Evolutionary conservation across 2,797 vertebrate genomes (phyloP).

Genomic region (Gymnopithys bicolor): DNA sequence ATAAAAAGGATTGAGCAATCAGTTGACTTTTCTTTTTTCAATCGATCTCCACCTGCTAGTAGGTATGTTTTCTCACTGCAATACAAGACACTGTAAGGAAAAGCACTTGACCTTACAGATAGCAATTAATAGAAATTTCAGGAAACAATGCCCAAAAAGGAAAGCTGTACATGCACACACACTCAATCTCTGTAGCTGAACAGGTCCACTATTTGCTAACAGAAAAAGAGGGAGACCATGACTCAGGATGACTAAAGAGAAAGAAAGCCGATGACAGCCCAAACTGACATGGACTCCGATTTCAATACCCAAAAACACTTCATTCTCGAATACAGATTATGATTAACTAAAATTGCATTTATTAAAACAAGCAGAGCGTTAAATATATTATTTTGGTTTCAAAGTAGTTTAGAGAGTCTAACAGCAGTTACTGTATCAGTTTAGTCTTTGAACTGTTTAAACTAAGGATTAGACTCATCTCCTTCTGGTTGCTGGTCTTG

Average conservation of each 20-base stretch:
- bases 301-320: background rate
- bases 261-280: background rate
- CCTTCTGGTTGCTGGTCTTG: background rate
- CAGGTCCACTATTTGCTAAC: background rate
- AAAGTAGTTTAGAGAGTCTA: background rate
- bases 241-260: background rate
- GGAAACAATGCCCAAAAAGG: background rate
- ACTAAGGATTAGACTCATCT: background rate
- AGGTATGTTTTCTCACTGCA: fast-evolving
- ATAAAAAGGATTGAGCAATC: background rate
- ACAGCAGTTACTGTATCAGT: background rate
- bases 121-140: background rate
- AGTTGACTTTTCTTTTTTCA: background rate
- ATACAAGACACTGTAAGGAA: background rate
- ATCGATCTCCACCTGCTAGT: background rate
- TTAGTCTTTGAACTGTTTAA: background rate
- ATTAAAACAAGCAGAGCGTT: background rate
- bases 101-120: background rate
- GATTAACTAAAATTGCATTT: background rate
- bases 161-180: background rate
- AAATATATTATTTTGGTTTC: background rate
- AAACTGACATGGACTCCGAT: background rate
- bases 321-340: background rate
- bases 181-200: background rate
- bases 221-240: background rate